Conservation (phyloP, 2,888 invertebrate species). For the Meghimatium bilineatum region DNA sequence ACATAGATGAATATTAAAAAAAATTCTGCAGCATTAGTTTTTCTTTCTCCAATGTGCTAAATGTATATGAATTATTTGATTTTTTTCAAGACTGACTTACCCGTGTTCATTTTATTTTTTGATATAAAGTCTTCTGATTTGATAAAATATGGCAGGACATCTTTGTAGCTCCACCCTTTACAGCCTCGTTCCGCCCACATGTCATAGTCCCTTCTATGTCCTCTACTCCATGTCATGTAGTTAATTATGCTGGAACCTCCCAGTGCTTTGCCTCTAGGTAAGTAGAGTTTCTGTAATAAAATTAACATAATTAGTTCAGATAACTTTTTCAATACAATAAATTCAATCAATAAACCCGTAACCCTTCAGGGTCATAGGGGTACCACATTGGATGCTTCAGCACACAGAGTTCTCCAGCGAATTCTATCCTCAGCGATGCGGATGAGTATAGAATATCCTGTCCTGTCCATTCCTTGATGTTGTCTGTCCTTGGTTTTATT, state of each 20-base stretch:
- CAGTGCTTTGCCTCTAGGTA: conserved; percentile 93
- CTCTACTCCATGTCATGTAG: conserved; percentile 93
- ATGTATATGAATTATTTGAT: too few relatives aligned
- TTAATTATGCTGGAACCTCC: conserved; percentile 91
- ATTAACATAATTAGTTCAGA: neutral
- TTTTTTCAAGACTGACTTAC: neutral
- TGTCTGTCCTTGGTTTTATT: too few relatives aligned
- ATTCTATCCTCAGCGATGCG: too few relatives aligned
- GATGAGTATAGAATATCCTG: too few relatives aligned
- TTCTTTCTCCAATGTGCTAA: too few relatives aligned
- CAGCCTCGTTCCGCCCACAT: conserved; percentile 91
- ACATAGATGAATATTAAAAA: too few relatives aligned
- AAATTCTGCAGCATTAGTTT: too few relatives aligned
- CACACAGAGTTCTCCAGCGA: too few relatives aligned
- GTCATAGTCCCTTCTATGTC: conserved; percentile 89
- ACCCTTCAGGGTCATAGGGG: too few relatives aligned
- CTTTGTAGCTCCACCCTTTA: conserved; percentile 90
- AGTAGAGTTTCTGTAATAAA: conserved; percentile 72
- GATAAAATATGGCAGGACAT: conserved; percentile 82
- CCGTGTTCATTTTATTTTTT: neutral
- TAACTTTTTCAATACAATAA: neutral
- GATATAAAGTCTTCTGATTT: conserved; percentile 77
- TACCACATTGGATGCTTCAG: too few relatives aligned
- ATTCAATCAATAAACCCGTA: too few relatives aligned
- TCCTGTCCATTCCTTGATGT: too few relatives aligned